Conservation (phyloP, 2,797 vertebrate species). For the Falco columbarius region DNA sequence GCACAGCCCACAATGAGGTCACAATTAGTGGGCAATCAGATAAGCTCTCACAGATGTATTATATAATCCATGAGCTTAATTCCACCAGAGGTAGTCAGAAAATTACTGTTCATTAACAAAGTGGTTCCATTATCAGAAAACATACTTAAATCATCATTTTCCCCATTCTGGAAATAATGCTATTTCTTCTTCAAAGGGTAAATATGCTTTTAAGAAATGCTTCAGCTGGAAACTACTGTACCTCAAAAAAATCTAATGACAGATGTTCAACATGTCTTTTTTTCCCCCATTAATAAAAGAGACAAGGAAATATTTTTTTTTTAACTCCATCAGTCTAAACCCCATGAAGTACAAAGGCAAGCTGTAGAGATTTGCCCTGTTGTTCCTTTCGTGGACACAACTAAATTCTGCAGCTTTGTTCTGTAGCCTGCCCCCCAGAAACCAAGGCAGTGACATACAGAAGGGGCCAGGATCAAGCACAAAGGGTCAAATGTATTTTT, state of each 20-base stretch:
- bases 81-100: constrained; percentile 67
- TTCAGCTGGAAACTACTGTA: neutral
- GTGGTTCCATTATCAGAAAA: constrained; percentile 54
- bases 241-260: neutral
- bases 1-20: constrained; percentile 67
- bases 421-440: neutral
- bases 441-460: neutral
- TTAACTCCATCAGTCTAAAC: neutral
- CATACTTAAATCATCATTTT: constrained; percentile 53
- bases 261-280: neutral
- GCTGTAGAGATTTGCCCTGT: neutral
- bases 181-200: constrained; percentile 21
- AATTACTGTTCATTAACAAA: constrained; percentile 71
- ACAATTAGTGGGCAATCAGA: constrained; percentile 75
- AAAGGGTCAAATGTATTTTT: constrained; percentile 63
- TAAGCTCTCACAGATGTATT: constrained; percentile 75
- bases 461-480: constrained; percentile 17
- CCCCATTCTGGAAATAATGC: neutral
- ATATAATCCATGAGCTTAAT: constrained; percentile 69
- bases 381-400: neutral
- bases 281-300: neutral
- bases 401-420: neutral
- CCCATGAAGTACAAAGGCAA: neutral
- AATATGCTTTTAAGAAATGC: neutral
- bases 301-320: neutral